Conservation (phyloP, 2,888 invertebrate species). For the Choristoneura rosaceana region DNA sequence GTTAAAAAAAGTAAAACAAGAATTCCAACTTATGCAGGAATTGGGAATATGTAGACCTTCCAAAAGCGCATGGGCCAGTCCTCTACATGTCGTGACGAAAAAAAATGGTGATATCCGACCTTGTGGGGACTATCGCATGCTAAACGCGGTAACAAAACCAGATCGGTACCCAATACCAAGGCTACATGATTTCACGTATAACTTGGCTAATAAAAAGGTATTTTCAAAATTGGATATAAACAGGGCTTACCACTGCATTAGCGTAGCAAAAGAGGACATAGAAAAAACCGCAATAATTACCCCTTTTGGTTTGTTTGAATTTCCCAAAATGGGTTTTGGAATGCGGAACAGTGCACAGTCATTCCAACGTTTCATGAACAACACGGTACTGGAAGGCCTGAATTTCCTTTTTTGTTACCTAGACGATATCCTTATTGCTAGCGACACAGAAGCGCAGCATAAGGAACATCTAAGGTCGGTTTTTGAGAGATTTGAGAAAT, state of each 20-base stretch:
- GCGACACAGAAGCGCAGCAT: not conserved
- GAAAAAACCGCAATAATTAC: constrained; percentile 60
- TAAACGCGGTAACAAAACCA: constrained; percentile 7
- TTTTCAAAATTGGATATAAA: constrained; percentile 6
- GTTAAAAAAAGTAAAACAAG: not conserved
- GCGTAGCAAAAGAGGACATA: constrained; percentile 48
- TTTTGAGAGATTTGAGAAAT: constrained; percentile 10
- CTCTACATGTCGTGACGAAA: not conserved
- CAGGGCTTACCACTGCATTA: constrained; percentile 24
- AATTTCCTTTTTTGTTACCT: constrained; percentile 31
- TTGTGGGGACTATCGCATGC: constrained; percentile 33
- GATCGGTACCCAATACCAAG: not conserved
- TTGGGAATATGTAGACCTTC: not conserved
- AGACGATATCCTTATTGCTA: constrained; percentile 34
- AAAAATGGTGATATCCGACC: constrained; percentile 43
- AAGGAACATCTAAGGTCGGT: constrained; percentile 11
- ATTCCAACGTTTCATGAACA: constrained; percentile 53
- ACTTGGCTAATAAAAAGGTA: not conserved
- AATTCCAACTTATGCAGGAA: not conserved
- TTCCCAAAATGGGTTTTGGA: constrained; percentile 53
- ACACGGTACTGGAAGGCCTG: constrained; percentile 7
- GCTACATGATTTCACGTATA: not conserved
- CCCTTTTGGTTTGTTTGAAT: constrained; percentile 56
- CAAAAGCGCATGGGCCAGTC: not conserved
- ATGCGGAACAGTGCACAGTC: constrained; percentile 54